Conservation (phyloP, 2,797 vertebrate species). For the Phoxinus dragarum region DNA sequence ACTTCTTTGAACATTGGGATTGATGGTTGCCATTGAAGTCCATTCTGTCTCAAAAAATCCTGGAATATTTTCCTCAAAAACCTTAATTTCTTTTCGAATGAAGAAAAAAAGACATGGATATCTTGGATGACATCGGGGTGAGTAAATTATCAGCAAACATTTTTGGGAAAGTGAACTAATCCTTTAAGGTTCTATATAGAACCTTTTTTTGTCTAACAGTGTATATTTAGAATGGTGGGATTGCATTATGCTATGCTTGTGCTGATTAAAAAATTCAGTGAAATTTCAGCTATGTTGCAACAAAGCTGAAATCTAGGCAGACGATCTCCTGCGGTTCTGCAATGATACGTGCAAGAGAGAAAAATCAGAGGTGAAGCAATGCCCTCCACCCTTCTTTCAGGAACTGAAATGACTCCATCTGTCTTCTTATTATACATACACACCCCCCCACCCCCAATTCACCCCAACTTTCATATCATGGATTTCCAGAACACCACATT, state of each 20-base stretch:
- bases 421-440: slow-evolving; percentile 28
- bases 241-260: neutral
- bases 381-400: slow-evolving; percentile 46
- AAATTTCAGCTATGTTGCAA: slow-evolving; percentile 38
- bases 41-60: too few relatives aligned
- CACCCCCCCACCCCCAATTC: slow-evolving; percentile 9
- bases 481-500: slow-evolving; percentile 53
- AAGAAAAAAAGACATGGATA: too few relatives aligned
- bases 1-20: too few relatives aligned
- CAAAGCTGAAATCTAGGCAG: slow-evolving; percentile 29
- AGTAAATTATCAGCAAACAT: too few relatives aligned
- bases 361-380: slow-evolving; percentile 43
- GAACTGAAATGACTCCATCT: slow-evolving; percentile 57
- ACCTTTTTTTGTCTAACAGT: neutral
- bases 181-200: neutral
- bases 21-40: too few relatives aligned
- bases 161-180: neutral
- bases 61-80: too few relatives aligned
- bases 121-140: too few relatives aligned
- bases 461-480: slow-evolving; percentile 49
- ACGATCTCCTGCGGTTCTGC: slow-evolving; percentile 2
- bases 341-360: slow-evolving; percentile 19
- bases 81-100: too few relatives aligned
- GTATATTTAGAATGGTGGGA: neutral
- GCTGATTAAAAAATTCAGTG: neutral